These are phyloP conservation scores for Antennarius striatus DNA, from an alignment of 2,113 vertebrate species.

Conservation along the genomic window DNA sequence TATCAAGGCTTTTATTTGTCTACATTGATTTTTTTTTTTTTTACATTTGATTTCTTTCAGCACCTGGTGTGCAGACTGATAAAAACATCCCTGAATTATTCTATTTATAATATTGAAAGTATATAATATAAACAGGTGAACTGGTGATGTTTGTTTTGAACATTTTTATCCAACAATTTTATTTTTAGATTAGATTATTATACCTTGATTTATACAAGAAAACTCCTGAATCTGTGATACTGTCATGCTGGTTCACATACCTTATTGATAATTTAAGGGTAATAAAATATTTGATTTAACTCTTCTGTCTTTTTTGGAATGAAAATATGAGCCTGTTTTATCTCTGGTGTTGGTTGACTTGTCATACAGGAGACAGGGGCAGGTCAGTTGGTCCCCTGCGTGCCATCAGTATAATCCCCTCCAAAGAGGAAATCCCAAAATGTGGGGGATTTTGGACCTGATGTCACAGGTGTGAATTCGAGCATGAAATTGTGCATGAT, in stretches of 20 bases:
- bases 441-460: conserved; percentile 31
- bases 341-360: conserved; percentile 5
- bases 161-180: conserved; percentile 72
- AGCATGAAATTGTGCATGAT: neutral
- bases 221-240: conserved; percentile 68
- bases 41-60: conserved; percentile 68
- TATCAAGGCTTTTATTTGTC: conserved; percentile 52
- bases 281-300: conserved; percentile 71
- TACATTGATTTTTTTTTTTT: conserved; percentile 33
- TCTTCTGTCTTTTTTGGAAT: conserved; percentile 36
- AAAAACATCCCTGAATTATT: conserved; percentile 64
- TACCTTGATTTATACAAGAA: conserved; percentile 72
- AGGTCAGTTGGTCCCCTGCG: conserved; percentile 39
- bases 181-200: conserved; percentile 74
- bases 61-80: conserved; percentile 81
- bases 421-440: conserved; percentile 18
- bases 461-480: conserved; percentile 18
- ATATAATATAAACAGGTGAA: conserved; percentile 73
- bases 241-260: conserved; percentile 74
- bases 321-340: neutral
- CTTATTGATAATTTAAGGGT: conserved; percentile 66
- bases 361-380: conserved; percentile 9
- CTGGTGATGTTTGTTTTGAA: conserved; percentile 74
- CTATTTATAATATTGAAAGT: conserved; percentile 74
- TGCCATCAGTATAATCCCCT: conserved; percentile 48